A percentile compares a stretch with the other conserved stretches of the same genome.
Evolutionary conservation across 2,888 invertebrate genomes (phyloP).

Genomic region (Xiphydria camelus): DNA sequence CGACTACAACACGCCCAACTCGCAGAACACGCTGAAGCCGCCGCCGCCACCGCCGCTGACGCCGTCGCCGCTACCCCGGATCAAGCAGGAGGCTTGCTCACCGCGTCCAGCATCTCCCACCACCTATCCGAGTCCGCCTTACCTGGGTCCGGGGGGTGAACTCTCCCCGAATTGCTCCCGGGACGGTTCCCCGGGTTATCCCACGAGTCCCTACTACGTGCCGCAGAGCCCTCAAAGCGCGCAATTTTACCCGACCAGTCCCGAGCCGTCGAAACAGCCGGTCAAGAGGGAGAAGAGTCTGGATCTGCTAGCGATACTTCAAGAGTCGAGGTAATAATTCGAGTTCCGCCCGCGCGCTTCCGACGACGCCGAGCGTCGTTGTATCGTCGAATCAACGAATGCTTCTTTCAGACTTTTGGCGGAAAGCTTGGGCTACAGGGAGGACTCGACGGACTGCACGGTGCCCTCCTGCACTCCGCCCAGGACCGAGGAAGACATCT

Average conservation of each 20-base stretch:
- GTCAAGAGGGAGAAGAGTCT: conserved; percentile 53
- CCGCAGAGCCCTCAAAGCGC: conserved; percentile 55
- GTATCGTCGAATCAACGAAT: background rate
- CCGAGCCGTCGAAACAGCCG: conserved; percentile 48
- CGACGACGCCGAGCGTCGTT: background rate
- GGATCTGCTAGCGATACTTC: conserved; percentile 51
- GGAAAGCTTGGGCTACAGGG: conserved; percentile 53
- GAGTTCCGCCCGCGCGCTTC: background rate
- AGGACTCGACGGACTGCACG: conserved; percentile 55
- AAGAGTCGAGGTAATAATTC: conserved; percentile 51
- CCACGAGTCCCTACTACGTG: conserved; percentile 54
- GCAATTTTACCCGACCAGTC: conserved; percentile 51
- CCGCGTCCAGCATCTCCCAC: conserved; percentile 50
- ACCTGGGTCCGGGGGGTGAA: conserved; percentile 41
- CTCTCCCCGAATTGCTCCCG: conserved; percentile 51
- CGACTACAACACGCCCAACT: conserved; percentile 43
- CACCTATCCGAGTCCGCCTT: conserved; percentile 49
- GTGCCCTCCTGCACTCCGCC: conserved; percentile 56
- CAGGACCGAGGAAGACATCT: conserved; percentile 53
- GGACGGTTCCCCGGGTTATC: conserved; percentile 53
- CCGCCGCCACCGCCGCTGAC: conserved; percentile 21
- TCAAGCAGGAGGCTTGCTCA: conserved; percentile 62
- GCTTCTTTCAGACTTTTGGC: conserved; percentile 44
- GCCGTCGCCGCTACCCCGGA: too few relatives aligned
- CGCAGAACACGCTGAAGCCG: conserved; percentile 56